Percentiles rank a stretch among this genome's conserved stretches.
Evolutionary conservation across 2,888 invertebrate species (phyloP).

Genomic region (Tachina fera): DNA sequence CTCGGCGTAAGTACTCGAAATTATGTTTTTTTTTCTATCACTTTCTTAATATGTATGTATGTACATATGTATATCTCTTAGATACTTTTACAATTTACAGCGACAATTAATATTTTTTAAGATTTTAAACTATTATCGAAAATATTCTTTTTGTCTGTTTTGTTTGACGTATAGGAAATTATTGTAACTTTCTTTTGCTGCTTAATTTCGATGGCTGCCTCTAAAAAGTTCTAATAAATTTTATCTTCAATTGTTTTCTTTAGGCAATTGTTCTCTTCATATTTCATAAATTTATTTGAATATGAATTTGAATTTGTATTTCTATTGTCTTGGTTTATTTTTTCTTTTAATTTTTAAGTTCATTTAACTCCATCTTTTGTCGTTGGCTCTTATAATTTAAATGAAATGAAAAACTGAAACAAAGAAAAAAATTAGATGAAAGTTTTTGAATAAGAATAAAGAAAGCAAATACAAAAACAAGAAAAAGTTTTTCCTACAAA

Average conservation of each 20-base stretch:
- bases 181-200: slow-evolving; percentile 45
- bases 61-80: neutral
- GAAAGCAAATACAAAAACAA: neutral
- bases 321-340: neutral
- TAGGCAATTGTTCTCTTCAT: neutral
- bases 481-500: slow-evolving; percentile 44
- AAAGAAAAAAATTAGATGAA: neutral
- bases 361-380: slow-evolving; percentile 8
- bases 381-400: neutral
- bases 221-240: slow-evolving; percentile 45
- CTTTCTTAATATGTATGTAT: neutral
- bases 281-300: slow-evolving; percentile 46
- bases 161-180: slow-evolving; percentile 20
- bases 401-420: slow-evolving; percentile 23
- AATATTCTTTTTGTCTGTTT: slow-evolving; percentile 27
- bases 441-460: neutral
- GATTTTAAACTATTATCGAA: slow-evolving; percentile 46
- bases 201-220: neutral
- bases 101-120: slow-evolving; percentile 38
- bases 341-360: slow-evolving; percentile 9
- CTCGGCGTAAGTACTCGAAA: slow-evolving; percentile 45
- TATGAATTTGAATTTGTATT: slow-evolving; percentile 21
- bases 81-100: slow-evolving; percentile 33
- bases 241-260: slow-evolving; percentile 38
- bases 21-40: slow-evolving; percentile 15